A percentile compares a stretch with the other conserved stretches of the same genome.
Conservation (phyloP, 1,140 invertebrate species). For the Triops longicaudatus region DNA sequence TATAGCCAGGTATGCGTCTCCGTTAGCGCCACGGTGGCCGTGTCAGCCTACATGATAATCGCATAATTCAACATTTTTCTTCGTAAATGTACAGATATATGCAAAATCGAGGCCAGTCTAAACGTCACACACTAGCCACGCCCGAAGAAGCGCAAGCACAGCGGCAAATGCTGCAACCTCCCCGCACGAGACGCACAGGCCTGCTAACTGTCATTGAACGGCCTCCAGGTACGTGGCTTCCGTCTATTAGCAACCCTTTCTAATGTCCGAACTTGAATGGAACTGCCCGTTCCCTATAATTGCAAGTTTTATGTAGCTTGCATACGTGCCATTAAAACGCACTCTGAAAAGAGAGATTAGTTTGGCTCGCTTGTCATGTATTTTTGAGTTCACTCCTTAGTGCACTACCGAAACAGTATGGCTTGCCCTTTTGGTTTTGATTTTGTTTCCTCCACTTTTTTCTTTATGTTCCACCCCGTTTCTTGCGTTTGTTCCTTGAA, state of each 20-base stretch:
- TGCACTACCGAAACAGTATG: not conserved
- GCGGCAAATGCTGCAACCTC: slow-evolving; percentile 42
- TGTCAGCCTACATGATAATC: too few relatives aligned
- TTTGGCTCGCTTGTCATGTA: not conserved
- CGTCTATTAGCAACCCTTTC: not conserved
- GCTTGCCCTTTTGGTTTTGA: slow-evolving; percentile 34
- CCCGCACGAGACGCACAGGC: slow-evolving; percentile 63
- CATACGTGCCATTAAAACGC: slow-evolving; percentile 36
- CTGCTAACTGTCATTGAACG: slow-evolving; percentile 73
- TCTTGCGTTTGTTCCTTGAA: slow-evolving; percentile 37
- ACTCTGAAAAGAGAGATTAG: not conserved
- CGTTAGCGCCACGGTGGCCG: too few relatives aligned
- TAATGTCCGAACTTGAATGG: slow-evolving; percentile 38
- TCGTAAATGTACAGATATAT: slow-evolving; percentile 52
- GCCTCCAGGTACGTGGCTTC: slow-evolving; percentile 59
- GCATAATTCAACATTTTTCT: not conserved
- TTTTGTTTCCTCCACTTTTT: slow-evolving; percentile 35
- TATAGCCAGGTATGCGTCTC: slow-evolving; percentile 40
- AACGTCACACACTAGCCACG: slow-evolving; percentile 51
- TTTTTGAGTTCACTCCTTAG: not conserved
- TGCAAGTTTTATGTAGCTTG: slow-evolving; percentile 43
- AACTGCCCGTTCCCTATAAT: slow-evolving; percentile 41
- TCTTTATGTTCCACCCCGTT: not conserved
- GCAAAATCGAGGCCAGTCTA: slow-evolving; percentile 58
- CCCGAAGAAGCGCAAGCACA: slow-evolving; percentile 47